Base-by-base conservation (phyloP, 2,888 invertebrate genomes). In the Hyposoter didymator region DNA sequence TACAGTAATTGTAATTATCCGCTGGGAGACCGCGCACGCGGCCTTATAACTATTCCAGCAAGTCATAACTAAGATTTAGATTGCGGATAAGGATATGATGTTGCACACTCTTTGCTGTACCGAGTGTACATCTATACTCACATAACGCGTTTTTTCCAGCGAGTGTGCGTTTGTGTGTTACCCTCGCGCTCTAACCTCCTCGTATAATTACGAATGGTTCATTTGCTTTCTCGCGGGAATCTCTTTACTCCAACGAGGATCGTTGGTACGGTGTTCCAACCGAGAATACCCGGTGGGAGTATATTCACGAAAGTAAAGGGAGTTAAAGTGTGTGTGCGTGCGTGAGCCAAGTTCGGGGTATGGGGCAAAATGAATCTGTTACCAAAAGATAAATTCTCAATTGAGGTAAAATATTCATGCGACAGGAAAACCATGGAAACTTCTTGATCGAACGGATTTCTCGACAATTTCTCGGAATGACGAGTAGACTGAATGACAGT, bases 11-110 rank as follows among this genome's bases (percentile, higher is more conserved):
- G 87, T 88, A 91, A 91, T 90, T 91, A 90, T 85, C 84, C 81
- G 83, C 76, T 69, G 82, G 49, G 59, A 47, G 73, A 82, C 69
- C 74, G 73, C 39, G 79, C 75, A 72, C 79, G 72, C 79, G 78
- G 39, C 28, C 76, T 59, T 86, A 87, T 87, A 89, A 88, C 82
- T 84, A 67, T 78, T 86, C 72, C 75, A 83, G 84, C 83, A 86
- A 88, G 86, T 89, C 88, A 81, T 90, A 90, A 90, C 89, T 85
- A 89, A 90, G 90, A 90, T 90, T 90, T 90, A 91, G 90, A 89
- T 89, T 87, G 88, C 85, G 88, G 88, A 87, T 87, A 86, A 87
- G 86, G 87, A 90, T 85, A 83, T 83, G 87, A 85, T 74, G 84
- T 55, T 84, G 74, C 84, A 45, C 79, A 69, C 78, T 78, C 59